These are phyloP conservation scores for Nyctereutes procyonoides DNA, from an alignment of 2,113 vertebrate species.

Conservation along the genomic window DNA sequence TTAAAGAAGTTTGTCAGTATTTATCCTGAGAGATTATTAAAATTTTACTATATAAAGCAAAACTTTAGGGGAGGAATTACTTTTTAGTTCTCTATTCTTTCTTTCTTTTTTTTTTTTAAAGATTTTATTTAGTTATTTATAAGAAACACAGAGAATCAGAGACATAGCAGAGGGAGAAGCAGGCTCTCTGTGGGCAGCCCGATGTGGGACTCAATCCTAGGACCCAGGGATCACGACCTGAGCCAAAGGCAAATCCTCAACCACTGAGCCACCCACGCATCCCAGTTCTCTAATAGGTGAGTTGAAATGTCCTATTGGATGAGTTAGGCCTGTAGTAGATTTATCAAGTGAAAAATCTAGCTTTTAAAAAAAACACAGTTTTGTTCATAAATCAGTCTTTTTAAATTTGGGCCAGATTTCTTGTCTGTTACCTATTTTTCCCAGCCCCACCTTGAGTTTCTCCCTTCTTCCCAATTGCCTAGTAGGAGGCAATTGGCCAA, in stretches of 20 bases:
- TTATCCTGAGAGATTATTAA: background rate
- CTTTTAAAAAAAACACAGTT: background rate
- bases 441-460: background rate
- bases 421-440: background rate
- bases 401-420: background rate
- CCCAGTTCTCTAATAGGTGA: background rate
- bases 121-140: too few species aligned
- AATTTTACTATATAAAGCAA: background rate
- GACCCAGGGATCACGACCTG: too few species aligned
- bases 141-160: too few species aligned
- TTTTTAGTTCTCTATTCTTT: slow-evolving; percentile 51
- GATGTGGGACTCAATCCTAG: too few species aligned
- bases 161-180: too few species aligned
- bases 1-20: background rate
- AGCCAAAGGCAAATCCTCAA: too few species aligned
- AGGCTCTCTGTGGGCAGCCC: too few species aligned
- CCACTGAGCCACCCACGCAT: too few species aligned
- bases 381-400: background rate
- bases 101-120: background rate
- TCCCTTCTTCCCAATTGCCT: background rate
- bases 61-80: background rate
- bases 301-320: background rate
- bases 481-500: background rate
- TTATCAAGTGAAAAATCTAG: slow-evolving; percentile 47
- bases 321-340: slow-evolving; percentile 52